These are phyloP conservation scores for Ctenopoma multispine DNA, from an alignment of 2,797 vertebrate genomes.

Conservation along the genomic window DNA sequence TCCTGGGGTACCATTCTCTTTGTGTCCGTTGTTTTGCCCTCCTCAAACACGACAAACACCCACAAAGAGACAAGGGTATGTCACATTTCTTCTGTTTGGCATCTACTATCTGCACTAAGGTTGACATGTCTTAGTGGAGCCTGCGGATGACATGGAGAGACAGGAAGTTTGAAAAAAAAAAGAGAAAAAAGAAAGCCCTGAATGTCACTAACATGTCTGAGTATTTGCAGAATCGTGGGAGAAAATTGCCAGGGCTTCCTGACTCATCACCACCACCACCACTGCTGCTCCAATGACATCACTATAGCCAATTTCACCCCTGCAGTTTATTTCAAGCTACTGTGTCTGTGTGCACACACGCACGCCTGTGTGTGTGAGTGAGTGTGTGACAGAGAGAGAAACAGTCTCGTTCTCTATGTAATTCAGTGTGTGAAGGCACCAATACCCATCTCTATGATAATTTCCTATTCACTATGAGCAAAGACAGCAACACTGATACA, in stretches of 20 bases:
- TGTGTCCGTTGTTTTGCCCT: constrained; percentile 58
- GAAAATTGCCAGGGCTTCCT: constrained; percentile 54
- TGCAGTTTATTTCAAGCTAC: constrained; percentile 58
- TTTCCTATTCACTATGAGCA: constrained; percentile 72
- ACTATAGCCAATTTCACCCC: constrained; percentile 53
- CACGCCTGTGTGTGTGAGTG: constrained; percentile 6
- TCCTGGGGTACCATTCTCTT: constrained; percentile 56
- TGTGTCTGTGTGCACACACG: constrained; percentile 20
- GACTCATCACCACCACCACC: constrained; percentile 33
- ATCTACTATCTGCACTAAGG: constrained; percentile 60
- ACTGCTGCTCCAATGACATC: constrained; percentile 55
- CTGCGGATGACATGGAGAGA: constrained; percentile 58
- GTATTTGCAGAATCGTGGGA: constrained; percentile 61
- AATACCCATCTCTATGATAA: constrained; percentile 84
- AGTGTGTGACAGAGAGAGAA: constrained; percentile 46
- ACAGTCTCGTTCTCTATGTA: constrained; percentile 55
- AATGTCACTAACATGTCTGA: constrained; percentile 69
- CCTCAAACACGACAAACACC: constrained; percentile 50
- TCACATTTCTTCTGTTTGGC: constrained; percentile 70
- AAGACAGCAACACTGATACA: constrained; percentile 80
- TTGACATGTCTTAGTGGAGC: constrained; percentile 68
- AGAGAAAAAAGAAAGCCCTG: constrained; percentile 25
- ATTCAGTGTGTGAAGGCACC: constrained; percentile 70
- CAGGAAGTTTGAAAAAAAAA: constrained; percentile 42
- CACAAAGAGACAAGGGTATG: constrained; percentile 61